Evolutionary conservation across 2,113 vertebrate genomes (phyloP).

Genomic region (Alligator sinensis): DNA sequence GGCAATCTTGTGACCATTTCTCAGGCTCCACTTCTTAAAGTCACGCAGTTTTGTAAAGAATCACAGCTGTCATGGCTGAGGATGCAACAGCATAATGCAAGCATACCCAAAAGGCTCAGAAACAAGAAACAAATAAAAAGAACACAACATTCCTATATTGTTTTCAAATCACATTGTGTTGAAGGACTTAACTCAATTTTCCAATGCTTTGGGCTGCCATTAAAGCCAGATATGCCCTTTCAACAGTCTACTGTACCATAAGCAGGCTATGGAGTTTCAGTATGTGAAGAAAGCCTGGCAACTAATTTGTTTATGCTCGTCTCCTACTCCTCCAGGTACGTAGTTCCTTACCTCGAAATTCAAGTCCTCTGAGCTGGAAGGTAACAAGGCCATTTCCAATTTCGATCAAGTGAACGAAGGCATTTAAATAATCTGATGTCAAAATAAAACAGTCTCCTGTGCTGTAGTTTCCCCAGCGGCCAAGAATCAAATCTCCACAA

Average conservation of each 20-base stretch:
- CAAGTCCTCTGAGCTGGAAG: conserved; percentile 96
- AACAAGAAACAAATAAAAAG: neutral
- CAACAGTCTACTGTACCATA: neutral
- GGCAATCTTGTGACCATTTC: neutral
- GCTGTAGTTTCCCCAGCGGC: conserved; percentile 97
- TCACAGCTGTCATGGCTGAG: neutral
- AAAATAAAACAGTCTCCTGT: conserved; percentile 97
- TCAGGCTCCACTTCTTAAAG: neutral
- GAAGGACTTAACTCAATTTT: neutral
- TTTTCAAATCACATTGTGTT: neutral
- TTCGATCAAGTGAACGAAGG: conserved; percentile 96
- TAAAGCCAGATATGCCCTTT: neutral
- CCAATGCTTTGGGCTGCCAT: neutral
- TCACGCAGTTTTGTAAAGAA: neutral
- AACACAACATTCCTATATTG: neutral
- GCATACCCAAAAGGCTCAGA: neutral
- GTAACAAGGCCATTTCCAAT: conserved; percentile 97
- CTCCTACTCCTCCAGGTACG: neutral
- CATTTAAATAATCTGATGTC: conserved; percentile 98
- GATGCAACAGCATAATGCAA: neutral
- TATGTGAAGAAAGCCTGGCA: neutral
- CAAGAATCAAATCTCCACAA: conserved; percentile 93
- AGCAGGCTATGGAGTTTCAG: neutral
- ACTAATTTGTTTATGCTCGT: neutral
- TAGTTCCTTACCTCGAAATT: conserved; percentile 91